Base-by-base conservation (phyloP, 2,113 vertebrate genomes). In the Accipiter virgatus region DNA sequence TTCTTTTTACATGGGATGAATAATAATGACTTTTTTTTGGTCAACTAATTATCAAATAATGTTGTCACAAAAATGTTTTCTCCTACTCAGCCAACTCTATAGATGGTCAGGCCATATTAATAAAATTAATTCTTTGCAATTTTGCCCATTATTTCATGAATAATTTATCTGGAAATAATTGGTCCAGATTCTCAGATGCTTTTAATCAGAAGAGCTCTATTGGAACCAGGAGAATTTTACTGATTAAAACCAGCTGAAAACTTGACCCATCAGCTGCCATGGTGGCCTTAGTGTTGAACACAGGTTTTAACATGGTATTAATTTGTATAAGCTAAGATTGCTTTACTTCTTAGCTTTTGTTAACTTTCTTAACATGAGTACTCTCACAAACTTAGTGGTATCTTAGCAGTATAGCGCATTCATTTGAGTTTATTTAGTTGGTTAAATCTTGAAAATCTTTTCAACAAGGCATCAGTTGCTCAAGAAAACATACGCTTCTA, bases 81-180 rank as follows among this genome's bases (percentile, higher is more conserved):
- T 82, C 3, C 10, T 83, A 47, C 29, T 86, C 74, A 71, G 13
- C 14, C 63, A 93, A 74, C 67, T 92, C 25, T 93, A 83, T 87
- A 90, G 81, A 92, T 85, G 40, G 73, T 75, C 89, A 92, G 38
- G 21, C 6, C 29, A 56, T 93, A 85, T 91, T 79, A 95, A 95
- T 91, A 61, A 91, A 82, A 89, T 95, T 81, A 92, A 95, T 90
- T 82, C 68, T 95, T 96, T 96, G 36, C n/a, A 72, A 38, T 94
- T 95, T 93, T 79, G 17, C 4, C 61, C 59, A 86, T 95, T 95
- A 95, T 80, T 96, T 90, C 11, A 71, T 97, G 42, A 96, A 94
- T 95, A 89, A 94, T 97, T 96, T 94, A 95, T 95, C 77, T 91
- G 53, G 34, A 81, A 96, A 81, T 96, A 90, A 94, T 96, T 86